Base-by-base conservation (phyloP, 2,113 vertebrate species). In the Sebastes schlegelii region DNA sequence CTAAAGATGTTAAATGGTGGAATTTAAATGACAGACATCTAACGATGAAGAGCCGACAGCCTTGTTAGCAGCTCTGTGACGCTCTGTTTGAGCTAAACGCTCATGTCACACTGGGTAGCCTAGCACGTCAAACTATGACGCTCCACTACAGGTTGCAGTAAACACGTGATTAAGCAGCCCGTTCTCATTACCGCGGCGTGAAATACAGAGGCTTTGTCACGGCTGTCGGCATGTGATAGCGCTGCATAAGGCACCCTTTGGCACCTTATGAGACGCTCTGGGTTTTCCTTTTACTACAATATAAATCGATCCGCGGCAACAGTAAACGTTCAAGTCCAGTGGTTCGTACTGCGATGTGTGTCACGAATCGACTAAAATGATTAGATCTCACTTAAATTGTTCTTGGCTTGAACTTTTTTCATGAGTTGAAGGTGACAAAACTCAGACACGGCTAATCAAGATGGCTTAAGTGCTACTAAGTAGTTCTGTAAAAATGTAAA, bases 391-490 rank as follows among this genome's bases (percentile, higher is more conserved):
- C 23, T 46, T 51, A 23, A 45, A 80, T 21, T 49, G 19, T 62
- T 46, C 26, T 81, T 67, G 23, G 8, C 2, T 64, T 76, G 7
- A 51, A 51, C 21, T 16, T 66, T 83, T 72, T 63, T 40, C 1
- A 34, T 1, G 9, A 66, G 34, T 49, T 85, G 21, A 85, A 77
- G 42, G 60, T 77, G 69, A 67, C 75, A 51, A 46, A 49, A 5
- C 43, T 64, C 43, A 13, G 45, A 40, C 23, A n/a, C 1, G 11
- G 7, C 2, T 72, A 43, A 62, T 74, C 26, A 23, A 74, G 57
- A 42, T 75, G 23, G 12, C 75, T 62, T 83, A 52, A 63, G 14
- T 2, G 5, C 43, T 8, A 17, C n/a, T n/a, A 17, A 49, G 45
- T 17, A 45, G 11, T 21, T 23, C 52, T 9, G 13, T 48, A 26